A percentile compares a stretch with the other conserved stretches of the same genome.
Evolutionary conservation across 1,140 invertebrate genomes (phyloP).

Genomic region (roundworm (Caenorhabditis elegans)): WBcel235 BX284604.4:10199501-10200000

Average conservation of each 20-base stretch:
- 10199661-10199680: not conserved
- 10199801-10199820: not conserved
- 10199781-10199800: not conserved
- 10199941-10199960: slow-evolving; percentile 8
- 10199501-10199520: not conserved
- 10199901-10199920: not conserved
- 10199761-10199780: not conserved
- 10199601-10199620: not conserved
- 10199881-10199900: not conserved
- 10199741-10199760: not conserved
- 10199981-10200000: not conserved
- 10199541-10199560: slow-evolving; percentile 5
- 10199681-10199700: not conserved
- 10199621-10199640: not conserved
- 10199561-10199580: not conserved
- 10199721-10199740: not conserved
- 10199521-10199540: slow-evolving; percentile 15
- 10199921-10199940: not conserved
- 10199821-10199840: not conserved
- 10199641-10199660: not conserved
- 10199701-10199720: slow-evolving; percentile 4
- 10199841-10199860: not conserved
- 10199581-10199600: not conserved
- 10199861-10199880: not conserved
- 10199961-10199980: not conserved